Conservation (phyloP, 2,113 vertebrate species). For the Cavia porcellus region DNA sequence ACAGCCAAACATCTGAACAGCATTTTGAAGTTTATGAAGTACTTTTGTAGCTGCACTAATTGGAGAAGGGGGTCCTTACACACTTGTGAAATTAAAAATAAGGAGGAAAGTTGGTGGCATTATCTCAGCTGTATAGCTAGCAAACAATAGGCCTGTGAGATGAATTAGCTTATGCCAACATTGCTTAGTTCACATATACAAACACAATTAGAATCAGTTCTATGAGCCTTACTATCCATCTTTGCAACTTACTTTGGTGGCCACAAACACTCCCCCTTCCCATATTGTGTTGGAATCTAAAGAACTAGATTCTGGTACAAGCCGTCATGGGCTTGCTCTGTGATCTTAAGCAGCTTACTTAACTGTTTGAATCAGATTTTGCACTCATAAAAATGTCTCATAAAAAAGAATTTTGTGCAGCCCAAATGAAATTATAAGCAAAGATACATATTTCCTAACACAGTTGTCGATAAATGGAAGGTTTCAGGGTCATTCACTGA, state of each 20-base stretch:
- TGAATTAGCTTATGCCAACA: background rate
- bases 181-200: background rate
- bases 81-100: conserved; percentile 32
- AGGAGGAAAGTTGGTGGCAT: background rate
- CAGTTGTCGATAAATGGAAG: background rate
- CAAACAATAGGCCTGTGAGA: conserved; percentile 1
- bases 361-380: background rate
- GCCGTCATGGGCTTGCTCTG: background rate
- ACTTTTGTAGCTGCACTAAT: background rate
- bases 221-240: background rate
- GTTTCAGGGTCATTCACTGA: background rate
- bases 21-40: background rate
- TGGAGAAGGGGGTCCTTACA: background rate
- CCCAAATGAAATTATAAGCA: background rate
- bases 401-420: background rate
- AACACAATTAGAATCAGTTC: background rate
- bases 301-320: background rate
- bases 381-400: background rate
- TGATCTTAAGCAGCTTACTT: background rate
- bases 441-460: background rate
- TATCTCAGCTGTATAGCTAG: background rate
- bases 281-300: background rate
- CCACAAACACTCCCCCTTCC: background rate
- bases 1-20: background rate
- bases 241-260: background rate